Evolutionary conservation across 2,888 invertebrate species (phyloP).

Genomic region (Hipparchia sbordonii): DNA sequence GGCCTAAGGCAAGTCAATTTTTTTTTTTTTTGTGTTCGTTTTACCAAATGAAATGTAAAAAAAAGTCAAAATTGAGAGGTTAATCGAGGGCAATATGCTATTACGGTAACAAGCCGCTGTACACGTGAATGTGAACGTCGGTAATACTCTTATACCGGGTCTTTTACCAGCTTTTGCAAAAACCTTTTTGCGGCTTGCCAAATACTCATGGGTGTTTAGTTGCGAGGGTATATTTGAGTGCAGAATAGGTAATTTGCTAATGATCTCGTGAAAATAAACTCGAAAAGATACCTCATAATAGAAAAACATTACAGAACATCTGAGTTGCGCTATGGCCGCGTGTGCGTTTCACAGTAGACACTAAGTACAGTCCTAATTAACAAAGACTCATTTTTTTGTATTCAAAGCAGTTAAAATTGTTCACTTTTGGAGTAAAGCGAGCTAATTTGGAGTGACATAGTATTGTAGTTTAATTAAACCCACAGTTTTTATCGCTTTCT

Average conservation of each 20-base stretch:
- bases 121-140: constrained; percentile 49
- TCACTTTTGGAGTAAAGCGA: no score
- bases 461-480: no score
- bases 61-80: constrained; percentile 26
- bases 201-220: constrained; percentile 34
- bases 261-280: constrained; percentile 4
- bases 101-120: constrained; percentile 48
- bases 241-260: constrained; percentile 8
- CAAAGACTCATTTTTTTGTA: no score
- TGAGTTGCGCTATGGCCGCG: no score
- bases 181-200: constrained; percentile 43
- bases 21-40: no score
- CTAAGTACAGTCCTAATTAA: no score
- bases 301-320: no score
- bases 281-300: neutral
- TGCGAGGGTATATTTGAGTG: constrained; percentile 5
- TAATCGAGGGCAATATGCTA: constrained; percentile 55
- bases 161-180: constrained; percentile 39
- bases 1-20: no score
- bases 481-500: no score
- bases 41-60: neutral
- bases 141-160: constrained; percentile 40
- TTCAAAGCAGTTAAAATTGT: no score
- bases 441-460: no score
- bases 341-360: no score